These are phyloP conservation scores for Helicolenus hilgendorfi DNA, from an alignment of 2,797 vertebrate species.

Conservation along the genomic window DNA sequence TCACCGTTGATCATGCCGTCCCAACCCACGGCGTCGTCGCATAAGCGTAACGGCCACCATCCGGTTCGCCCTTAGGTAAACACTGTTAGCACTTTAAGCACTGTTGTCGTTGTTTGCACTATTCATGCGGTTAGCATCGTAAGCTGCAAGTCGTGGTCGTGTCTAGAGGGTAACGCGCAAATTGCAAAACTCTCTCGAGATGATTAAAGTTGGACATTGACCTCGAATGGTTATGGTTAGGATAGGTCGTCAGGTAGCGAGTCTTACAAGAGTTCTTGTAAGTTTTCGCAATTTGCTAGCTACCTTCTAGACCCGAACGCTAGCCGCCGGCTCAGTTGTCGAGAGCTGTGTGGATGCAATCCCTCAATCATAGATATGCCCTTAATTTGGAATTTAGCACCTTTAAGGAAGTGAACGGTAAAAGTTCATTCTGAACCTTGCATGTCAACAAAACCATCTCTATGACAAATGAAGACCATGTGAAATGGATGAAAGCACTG, in stretches of 20 bases:
- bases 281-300: too few species aligned
- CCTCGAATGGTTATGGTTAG: too few species aligned
- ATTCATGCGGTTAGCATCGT: not conserved
- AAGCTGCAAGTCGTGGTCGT: too few species aligned
- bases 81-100: not conserved
- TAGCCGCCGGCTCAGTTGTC: not conserved
- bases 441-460: not conserved
- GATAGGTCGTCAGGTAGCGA: fast-evolving
- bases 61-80: too few species aligned
- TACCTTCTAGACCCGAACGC: too few species aligned
- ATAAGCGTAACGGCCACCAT: fast-evolving
- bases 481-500: not conserved
- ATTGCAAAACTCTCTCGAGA: too few species aligned
- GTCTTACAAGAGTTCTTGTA: too few species aligned
- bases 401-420: not conserved
- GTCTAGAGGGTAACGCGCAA: too few species aligned
- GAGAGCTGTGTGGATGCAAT: not conserved
- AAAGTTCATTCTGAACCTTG: not conserved
- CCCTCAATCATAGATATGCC: not conserved
- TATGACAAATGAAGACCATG: not conserved
- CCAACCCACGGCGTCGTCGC: fast-evolving
- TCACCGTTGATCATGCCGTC: not conserved
- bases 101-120: not conserved
- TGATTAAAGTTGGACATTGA: too few species aligned
- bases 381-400: not conserved